These are phyloP conservation scores for Alcis repandata DNA, from an alignment of 2,888 invertebrate species.

Conservation along the genomic window DNA sequence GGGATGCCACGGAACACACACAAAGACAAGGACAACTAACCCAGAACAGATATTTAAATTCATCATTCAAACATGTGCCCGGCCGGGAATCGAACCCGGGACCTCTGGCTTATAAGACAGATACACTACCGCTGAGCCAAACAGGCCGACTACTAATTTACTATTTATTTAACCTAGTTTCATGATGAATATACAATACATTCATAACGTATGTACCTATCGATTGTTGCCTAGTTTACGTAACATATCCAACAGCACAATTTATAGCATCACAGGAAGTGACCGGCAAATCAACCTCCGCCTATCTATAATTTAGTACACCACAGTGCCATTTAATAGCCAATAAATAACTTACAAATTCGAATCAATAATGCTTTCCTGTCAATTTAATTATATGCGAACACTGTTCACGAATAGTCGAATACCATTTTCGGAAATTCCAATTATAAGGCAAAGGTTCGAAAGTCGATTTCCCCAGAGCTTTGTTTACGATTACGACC, in stretches of 20 bases:
- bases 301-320: constrained; percentile 35
- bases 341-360: constrained; percentile 36
- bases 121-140: too few relatives aligned
- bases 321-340: constrained; percentile 33
- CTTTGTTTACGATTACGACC: constrained; percentile 59
- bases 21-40: too few relatives aligned
- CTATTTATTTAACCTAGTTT: too few relatives aligned
- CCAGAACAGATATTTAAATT: too few relatives aligned
- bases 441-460: constrained; percentile 63
- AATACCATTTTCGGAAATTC: constrained; percentile 63
- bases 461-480: constrained; percentile 61
- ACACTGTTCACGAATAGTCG: constrained; percentile 45
- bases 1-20: too few relatives aligned
- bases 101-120: too few relatives aligned
- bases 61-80: too few relatives aligned
- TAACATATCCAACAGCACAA: constrained; percentile 18
- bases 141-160: too few relatives aligned
- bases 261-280: constrained; percentile 35
- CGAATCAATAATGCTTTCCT: constrained; percentile 37
- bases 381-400: constrained; percentile 46
- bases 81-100: too few relatives aligned
- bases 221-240: constrained; percentile 2
- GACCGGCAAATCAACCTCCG: constrained; percentile 26
- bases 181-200: too few relatives aligned
- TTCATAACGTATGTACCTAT: neutral